A percentile compares a stretch with the other conserved stretches of the same genome.
phyloP scores from a whole-genome alignment of 2,797 vertebrate species.

The Premnoplex brunnescens region DNA sequence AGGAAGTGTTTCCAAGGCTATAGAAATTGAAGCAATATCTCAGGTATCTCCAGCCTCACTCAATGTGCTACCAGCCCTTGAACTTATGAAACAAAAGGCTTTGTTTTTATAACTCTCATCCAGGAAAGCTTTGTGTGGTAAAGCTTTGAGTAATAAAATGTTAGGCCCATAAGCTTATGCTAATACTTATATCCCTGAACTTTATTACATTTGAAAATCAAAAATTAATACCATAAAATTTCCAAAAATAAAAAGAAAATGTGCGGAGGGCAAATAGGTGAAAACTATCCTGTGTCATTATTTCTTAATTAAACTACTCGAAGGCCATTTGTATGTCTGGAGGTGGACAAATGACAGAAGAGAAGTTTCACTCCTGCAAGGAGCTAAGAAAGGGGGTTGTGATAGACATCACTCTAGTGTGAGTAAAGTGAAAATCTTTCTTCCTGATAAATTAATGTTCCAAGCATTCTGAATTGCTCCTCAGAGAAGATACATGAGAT shows the following conservation, averaged over 20 bases:
- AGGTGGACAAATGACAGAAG: not conserved
- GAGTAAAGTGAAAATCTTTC: not conserved
- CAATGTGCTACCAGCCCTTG: not conserved
- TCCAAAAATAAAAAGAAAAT: not conserved
- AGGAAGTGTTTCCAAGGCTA: constrained; percentile 22
- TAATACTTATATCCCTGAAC: constrained; percentile 3
- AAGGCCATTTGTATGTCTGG: not conserved
- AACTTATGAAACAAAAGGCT: not conserved
- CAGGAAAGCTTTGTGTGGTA: constrained; percentile 14
- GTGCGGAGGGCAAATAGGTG: not conserved
- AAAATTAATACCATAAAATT: constrained; percentile 7
- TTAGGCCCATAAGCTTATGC: constrained; percentile 27
- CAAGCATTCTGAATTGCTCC: not conserved
- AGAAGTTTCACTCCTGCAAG: not conserved
- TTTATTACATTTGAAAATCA: constrained; percentile 39
- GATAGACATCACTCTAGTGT: not conserved
- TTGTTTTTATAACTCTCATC: constrained; percentile 25
- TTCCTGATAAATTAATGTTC: not conserved
- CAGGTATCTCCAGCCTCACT: constrained; percentile 23
- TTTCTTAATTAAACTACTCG: not conserved
- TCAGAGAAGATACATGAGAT: not conserved
- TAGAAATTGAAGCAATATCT: constrained; percentile 51
- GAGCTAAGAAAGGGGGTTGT: not conserved
- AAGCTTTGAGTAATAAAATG: constrained; percentile 13
- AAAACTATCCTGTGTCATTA: not conserved